Conservation (phyloP, 2,797 vertebrate genomes). For the Mycteria americana region DNA sequence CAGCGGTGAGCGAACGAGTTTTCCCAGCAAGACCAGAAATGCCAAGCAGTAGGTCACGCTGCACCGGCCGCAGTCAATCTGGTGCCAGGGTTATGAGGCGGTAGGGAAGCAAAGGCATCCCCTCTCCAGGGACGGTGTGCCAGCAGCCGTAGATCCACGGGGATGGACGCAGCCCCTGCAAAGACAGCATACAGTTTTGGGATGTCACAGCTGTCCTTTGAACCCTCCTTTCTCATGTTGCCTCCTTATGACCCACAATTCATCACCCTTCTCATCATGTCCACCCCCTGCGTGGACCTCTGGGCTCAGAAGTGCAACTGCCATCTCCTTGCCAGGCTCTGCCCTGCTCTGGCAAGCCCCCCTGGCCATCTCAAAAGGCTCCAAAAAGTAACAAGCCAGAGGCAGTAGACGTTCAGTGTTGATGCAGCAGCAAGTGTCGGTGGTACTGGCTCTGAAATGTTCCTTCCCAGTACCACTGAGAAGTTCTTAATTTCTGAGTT, state of each 20-base stretch:
- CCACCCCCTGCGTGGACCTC: not conserved
- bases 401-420: not conserved
- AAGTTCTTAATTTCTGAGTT: not conserved
- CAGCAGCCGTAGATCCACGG: accelerated
- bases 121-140: too few species aligned
- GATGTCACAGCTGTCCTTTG: not conserved
- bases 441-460: not conserved
- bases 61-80: accelerated
- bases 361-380: not conserved
- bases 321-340: not conserved
- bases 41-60: not conserved
- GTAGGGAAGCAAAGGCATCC: not conserved
- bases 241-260: not conserved
- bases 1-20: accelerated
- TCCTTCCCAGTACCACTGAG: not conserved
- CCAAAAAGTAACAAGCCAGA: not conserved
- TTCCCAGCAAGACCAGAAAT: not conserved
- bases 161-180: accelerated
- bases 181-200: not conserved
- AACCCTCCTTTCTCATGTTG: not conserved
- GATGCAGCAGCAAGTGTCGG: not conserved
- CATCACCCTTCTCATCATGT: not conserved
- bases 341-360: not conserved
- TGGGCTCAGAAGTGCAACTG: not conserved
- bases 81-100: accelerated